These are phyloP conservation scores for Diachrysia chrysitis DNA, from an alignment of 2,888 invertebrate species.

Conservation along the genomic window DNA sequence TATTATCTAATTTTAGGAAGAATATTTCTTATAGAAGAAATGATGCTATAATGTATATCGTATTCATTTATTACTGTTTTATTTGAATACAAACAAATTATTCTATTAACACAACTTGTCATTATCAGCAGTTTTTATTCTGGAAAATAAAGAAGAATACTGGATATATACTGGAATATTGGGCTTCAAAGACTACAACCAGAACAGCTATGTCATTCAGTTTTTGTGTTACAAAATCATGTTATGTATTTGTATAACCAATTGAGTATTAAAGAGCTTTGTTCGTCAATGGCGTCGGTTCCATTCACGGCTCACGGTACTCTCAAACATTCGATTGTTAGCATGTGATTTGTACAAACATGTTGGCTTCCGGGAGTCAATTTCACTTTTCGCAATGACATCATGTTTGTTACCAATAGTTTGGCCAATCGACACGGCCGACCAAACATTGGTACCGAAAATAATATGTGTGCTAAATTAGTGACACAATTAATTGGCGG, in stretches of 20 bases:
- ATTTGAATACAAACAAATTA: too few species aligned
- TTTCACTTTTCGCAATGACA: conserved; percentile 71
- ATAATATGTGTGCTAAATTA: conserved; percentile 26
- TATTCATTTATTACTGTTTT: too few species aligned
- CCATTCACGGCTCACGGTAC: conserved; percentile 56
- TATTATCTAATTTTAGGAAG: too few species aligned
- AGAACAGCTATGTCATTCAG: conserved; percentile 20
- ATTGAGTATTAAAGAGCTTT: conserved; percentile 42
- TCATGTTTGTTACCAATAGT: conserved; percentile 51
- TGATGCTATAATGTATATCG: too few species aligned
- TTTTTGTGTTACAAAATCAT: conserved; percentile 29
- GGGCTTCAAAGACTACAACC: conserved; percentile 19
- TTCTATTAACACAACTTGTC: too few species aligned
- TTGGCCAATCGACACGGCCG: conserved; percentile 43
- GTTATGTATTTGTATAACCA: conserved; percentile 40
- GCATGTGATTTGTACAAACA: conserved; percentile 54
- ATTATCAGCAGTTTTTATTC: conserved; percentile 12
- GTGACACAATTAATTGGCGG: conserved; percentile 26
- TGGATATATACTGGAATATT: too few species aligned
- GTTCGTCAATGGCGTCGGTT: conserved; percentile 55
- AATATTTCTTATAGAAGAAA: too few species aligned
- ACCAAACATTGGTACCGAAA: conserved; percentile 31
- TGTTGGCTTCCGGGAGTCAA: conserved; percentile 60
- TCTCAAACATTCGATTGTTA: conserved; percentile 56
- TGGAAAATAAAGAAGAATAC: conserved; percentile 8